A percentile compares a stretch with the other conserved stretches of the same genome.
Conservation (phyloP, 2,113 vertebrate genomes). For the Bombycilla garrulus region DNA sequence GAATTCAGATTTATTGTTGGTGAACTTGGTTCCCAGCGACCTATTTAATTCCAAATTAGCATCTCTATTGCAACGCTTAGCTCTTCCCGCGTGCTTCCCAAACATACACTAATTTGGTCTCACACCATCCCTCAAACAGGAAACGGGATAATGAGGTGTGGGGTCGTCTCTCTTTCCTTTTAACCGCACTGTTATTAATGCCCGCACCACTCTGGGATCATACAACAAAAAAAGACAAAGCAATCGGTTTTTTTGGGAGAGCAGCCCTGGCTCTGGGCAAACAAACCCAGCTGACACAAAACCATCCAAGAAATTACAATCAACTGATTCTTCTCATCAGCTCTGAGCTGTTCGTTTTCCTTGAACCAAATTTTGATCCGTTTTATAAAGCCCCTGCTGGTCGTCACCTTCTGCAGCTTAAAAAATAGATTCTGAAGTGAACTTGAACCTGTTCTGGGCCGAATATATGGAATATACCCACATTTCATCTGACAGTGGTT, state of each 20-base stretch:
- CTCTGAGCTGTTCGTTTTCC: background rate
- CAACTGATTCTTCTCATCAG: background rate
- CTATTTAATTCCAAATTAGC: conserved; percentile 51
- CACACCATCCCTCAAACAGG: conserved; percentile 23
- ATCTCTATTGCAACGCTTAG: conserved; percentile 41
- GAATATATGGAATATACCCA: background rate
- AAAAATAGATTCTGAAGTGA: background rate
- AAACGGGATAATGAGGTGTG: background rate
- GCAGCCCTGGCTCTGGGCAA: background rate
- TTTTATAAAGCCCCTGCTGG: background rate
- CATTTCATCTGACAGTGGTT: background rate
- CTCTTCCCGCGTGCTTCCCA: conserved; percentile 9
- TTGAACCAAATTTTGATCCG: background rate
- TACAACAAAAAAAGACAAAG: background rate
- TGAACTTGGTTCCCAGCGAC: conserved; percentile 55
- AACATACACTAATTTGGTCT: conserved; percentile 43
- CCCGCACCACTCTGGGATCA: background rate
- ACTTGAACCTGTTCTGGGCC: background rate
- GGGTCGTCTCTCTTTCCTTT: background rate
- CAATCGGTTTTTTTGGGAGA: background rate
- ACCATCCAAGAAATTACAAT: background rate
- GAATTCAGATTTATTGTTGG: conserved; percentile 30
- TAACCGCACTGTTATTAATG: background rate
- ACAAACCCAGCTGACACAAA: background rate
- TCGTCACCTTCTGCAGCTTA: background rate